Conservation (phyloP, 2,113 vertebrate genomes). For the Lophotis ruficrista region DNA sequence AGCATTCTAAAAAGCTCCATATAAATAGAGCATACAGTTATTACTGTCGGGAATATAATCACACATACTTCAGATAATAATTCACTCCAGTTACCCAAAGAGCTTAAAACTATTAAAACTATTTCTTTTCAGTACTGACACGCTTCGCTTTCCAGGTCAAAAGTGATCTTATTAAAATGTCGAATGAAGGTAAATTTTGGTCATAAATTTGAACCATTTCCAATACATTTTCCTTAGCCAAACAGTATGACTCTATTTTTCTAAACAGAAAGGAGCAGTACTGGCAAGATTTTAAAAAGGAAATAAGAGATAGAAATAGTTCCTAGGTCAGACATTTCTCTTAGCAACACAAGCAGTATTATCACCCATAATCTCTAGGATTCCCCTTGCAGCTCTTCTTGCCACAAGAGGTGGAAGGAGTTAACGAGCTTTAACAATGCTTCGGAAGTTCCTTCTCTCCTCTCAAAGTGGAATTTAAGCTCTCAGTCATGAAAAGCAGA, state of each 20-base stretch:
- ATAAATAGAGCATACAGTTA: not conserved
- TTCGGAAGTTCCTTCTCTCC: not conserved
- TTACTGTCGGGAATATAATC: constrained; percentile 18
- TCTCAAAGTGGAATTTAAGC: not conserved
- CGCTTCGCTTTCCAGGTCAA: not conserved
- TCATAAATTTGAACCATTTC: not conserved
- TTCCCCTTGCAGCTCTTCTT: not conserved
- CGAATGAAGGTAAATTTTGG: not conserved
- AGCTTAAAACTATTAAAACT: constrained; percentile 1
- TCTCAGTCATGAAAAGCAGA: not conserved
- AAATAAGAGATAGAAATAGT: not conserved
- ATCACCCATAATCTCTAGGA: not conserved
- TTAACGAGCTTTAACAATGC: not conserved
- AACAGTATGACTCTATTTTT: not conserved
- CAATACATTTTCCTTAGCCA: not conserved
- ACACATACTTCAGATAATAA: constrained; percentile 16
- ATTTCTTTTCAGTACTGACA: not conserved
- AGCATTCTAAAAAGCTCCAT: not conserved
- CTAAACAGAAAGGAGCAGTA: not conserved
- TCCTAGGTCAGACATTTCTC: not conserved
- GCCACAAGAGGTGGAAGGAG: not conserved
- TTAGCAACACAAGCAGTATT: not conserved
- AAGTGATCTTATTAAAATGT: not conserved
- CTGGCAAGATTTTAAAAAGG: not conserved
- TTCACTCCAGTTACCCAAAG: not conserved